A percentile compares a stretch with the other conserved stretches of the same genome.
Conservation (phyloP, 2,888 invertebrate genomes). For the Osedax fenrisi region DNA sequence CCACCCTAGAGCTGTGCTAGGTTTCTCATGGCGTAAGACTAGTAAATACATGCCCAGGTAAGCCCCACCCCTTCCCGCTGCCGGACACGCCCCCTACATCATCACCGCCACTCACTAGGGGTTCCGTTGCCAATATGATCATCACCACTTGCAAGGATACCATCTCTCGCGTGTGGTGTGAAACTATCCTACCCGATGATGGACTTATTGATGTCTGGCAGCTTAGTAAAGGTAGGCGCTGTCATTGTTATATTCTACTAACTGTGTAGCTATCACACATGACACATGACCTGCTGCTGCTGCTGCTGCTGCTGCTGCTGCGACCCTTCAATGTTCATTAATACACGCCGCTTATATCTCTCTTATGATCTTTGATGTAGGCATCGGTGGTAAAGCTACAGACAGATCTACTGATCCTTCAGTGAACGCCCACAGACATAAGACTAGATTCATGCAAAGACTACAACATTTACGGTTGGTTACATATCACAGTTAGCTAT, state of each 20-base stretch:
- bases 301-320: too few species aligned
- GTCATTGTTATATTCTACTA: too few species aligned
- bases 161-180: constrained; percentile 95
- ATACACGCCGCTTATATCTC: constrained; percentile 58
- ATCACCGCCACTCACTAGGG: too few species aligned
- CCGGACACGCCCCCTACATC: too few species aligned
- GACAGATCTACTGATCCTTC: too few species aligned
- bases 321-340: constrained; percentile 46
- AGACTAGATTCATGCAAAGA: constrained; percentile 86
- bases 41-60: constrained; percentile 99
- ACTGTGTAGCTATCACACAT: too few species aligned
- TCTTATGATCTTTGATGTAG: too few species aligned
- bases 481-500: too few species aligned
- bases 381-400: too few species aligned
- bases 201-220: constrained; percentile 57
- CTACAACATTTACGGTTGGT: constrained; percentile 93
- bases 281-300: too few species aligned
- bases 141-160: constrained; percentile 96
- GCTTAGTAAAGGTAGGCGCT: too few species aligned
- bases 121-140: constrained; percentile 90
- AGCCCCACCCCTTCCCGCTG: too few species aligned
- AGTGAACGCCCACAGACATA: constrained; percentile 83
- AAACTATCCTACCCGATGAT: constrained; percentile 89
- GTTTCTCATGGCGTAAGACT: constrained; percentile 88
- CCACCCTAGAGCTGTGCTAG: constrained; percentile 84